Evolutionary conservation across 2,797 vertebrate species (phyloP).

Genomic region (Phrynocephalus vlangalii): DNA sequence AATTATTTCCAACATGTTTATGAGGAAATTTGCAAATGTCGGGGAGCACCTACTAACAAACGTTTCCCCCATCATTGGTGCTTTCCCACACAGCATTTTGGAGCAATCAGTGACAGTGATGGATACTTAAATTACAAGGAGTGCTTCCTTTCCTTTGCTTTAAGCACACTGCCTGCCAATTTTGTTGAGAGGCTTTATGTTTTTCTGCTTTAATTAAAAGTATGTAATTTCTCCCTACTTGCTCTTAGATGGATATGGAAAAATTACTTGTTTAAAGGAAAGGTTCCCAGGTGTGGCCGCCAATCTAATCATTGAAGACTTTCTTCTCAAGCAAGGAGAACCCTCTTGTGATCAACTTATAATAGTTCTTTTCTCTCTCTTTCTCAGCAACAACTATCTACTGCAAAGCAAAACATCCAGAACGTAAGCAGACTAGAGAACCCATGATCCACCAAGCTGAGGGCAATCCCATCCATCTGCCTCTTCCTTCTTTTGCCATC

Average conservation of each 20-base stretch:
- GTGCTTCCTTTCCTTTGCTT: neutral
- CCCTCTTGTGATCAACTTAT: neutral
- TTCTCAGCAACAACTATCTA: no score
- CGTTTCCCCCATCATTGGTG: no score
- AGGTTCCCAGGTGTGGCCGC: neutral
- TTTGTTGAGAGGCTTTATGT: neutral
- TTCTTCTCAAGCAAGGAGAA: no score
- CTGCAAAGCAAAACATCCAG: no score
- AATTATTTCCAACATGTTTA: no score
- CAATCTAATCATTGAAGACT: no score
- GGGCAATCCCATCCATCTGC: no score
- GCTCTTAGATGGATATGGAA: neutral
- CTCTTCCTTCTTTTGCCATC: no score
- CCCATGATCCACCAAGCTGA: no score
- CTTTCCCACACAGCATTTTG: neutral
- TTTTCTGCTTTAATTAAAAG: neutral
- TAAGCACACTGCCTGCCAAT: neutral
- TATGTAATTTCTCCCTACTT: neutral
- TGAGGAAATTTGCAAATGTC: no score
- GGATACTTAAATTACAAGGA: neutral
- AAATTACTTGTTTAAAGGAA: neutral
- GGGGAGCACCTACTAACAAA: no score
- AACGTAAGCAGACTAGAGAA: no score
- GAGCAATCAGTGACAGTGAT: neutral
- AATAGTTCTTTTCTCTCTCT: neutral